Evolutionary conservation across 2,797 vertebrate species (phyloP), one percentile per base, ranked within the genome.

Genomic region (Protosalanx chinensis): DNA sequence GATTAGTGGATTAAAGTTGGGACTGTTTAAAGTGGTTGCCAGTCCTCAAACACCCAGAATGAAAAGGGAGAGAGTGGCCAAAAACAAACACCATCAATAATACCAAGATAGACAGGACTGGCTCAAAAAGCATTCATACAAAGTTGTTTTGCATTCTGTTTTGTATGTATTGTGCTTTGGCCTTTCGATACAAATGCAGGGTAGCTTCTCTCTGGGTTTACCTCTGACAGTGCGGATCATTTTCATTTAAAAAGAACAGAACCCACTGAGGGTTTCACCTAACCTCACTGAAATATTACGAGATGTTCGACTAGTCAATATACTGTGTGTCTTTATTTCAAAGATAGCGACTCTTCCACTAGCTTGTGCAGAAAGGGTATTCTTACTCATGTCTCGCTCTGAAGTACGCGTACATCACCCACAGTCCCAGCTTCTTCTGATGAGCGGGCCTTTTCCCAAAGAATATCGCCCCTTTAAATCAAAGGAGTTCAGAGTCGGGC

Each of bases 131-230:
- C 81, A 74, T 86, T 83, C 27, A 63, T 29, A 61, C 76, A 27
- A 84, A 20, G 33, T 77, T 2, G 79, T 79, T 82, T 83, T 88
- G 88, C 77, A 75, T 85, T 85, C 85, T 64, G 78, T 83, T 83
- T 85, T 82, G 41, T 46, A 46, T 71, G 74, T 89, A 74, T 91
- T 92, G 91, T 93, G 91, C 92, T 93, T 93, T 93, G 92, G 92
- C 89, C 88, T 92, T 88, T 81, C 81, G 85, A 46, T 46, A 86
- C 86, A 83, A 88, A 88, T 79, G 76, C 82, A 81, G 83, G 73
- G 59, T 72, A 79, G 84, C 77, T 59, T 85, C 79, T 80, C 79
- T 86, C 82, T 79, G 73, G 71, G 84, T 81, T 76, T 86, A 85
- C 81, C 77, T 79, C 75, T 27, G 66, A 87, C 74, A 27, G 33